Evolutionary conservation across 2,113 vertebrate genomes (phyloP), one percentile per base, ranked within the genome.

Genomic region (Excalfactoria chinensis): DNA sequence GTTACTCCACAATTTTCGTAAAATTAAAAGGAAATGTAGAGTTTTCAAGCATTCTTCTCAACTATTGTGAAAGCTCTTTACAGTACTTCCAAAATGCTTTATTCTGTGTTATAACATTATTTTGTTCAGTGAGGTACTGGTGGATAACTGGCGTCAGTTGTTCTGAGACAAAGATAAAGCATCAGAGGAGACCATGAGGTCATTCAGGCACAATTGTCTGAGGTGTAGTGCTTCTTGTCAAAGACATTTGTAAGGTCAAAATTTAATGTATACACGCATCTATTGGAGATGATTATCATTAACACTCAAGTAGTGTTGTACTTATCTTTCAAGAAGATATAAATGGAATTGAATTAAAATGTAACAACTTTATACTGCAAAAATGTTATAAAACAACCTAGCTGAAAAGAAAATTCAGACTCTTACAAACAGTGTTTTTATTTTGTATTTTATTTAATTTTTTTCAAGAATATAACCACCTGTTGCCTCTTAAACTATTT

Each of bases 301-400:
- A 30, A 37, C 41, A 76, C 82, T 87, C 58, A 70, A 46, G 12
- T n/a, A 85, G n/a, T 92, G 44, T 41, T 64, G 22, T 83, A 21
- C 51, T 90, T 94, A 44, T 73, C 58, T 93, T 95, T 89, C 55
- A 85, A 89, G 60, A 10, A 76, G 46, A 41, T 2, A 58, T 49
- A 93, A 70, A 63, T 41, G 75, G 62, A 82, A 84, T 64, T 76
- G 53, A 79, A 75, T 85, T 46, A 60, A 93, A 14, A 37, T 55
- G 19, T 79, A 89, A 41, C 19, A 20, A 83, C 51, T 76, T 64
- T 86, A 69, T 15, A 59, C 10, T 76, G 63, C 6, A 74, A 92
- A 68, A 84, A 79, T 46, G 15, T 35, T 49, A 46, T 59, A 89
- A 84, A 84, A 19, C 1, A 2, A 18, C 13, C 37, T 55, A 34